Base-by-base conservation (phyloP, 2,113 vertebrate genomes). In the Perca schrenkii region DNA sequence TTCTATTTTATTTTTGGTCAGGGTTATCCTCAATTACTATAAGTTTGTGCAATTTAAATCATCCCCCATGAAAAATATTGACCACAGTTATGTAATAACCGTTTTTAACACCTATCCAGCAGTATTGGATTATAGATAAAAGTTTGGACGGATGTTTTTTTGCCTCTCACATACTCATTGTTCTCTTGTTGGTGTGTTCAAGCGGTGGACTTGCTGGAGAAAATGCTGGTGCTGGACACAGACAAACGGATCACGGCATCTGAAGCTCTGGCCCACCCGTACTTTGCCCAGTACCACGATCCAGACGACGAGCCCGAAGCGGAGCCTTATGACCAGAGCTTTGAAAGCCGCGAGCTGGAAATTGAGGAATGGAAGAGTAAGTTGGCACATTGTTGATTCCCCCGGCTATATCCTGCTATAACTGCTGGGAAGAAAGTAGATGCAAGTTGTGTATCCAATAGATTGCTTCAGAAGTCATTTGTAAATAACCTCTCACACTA, bases 311-410 rank as follows among this genome's bases (percentile, higher is more conserved):
- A 99, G 72, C 98, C 98, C 0, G 97, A 99, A 85, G 98, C 98
- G 0, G 98, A 99, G 7, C 98, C 98, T 17, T 99, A 99, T 0
- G 98, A 99, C 93, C 98, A 99, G 95, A 99, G 97, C 77, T 99
- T 99, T 46, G 98, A 99, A 87, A 99, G 97, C 93, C 95, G 97
- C 21, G 98, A 99, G 66, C 96, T 99, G 65, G 97, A 97, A 67
- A 99, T 99, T 40, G 97, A 99, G 36, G 98, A 99, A 80, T 99
- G 98, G 98, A 98, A 99, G 94, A 95, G 98, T 99, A 91, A 97
- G 97, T 95, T 28, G 8, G 28, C 28, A 22, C 16, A 25, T 22
- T 64, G 34, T 63, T 2, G 5, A 17, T 21, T 6, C 13, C 11
- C 11, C 28, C 15, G 2, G 11, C 31, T 19, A 8, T 10, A 47